Evolutionary conservation across 1,140 invertebrate genomes (phyloP), one percentile per base, ranked within the genome.

Genomic region (Helicorthomorpha holstii): DNA sequence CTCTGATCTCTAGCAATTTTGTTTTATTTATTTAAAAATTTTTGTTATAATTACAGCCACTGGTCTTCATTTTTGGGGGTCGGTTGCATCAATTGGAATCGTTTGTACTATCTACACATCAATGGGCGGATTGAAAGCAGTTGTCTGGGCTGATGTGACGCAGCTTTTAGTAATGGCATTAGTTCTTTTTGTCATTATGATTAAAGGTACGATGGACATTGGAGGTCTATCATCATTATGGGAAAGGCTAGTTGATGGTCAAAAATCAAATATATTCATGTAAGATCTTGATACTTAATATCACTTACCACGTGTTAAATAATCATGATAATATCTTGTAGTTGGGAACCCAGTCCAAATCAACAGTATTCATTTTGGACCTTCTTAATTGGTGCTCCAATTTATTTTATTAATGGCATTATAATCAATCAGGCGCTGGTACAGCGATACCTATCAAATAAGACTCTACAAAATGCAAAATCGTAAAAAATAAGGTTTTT

Each of bases 261-360:
- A 70, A 3, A 71, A 85, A 57, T 74, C 86, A 7, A 62, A 84
- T 51, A 77, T 85, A 57, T 72, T 75, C 27, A 80, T 79, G 79
- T 82, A 71, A 67, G 66, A 67, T 41, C 12, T 41, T 19, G 12
- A 12, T 19, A 41, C 38, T 12, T 41, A 12, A 12, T 41, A 12
- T 12, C 38, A 41, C 19, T 12, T 41, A 19, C 38, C 12, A 12
- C 19, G 19, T 12, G 19, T 41, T 41, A 19, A 41, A 41, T 41
- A 41, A 12, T 19, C 12, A 41, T 41, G 19, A 19, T 41, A 12
- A 41, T 41, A 12, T 41, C 19, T 12, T 41, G 12, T 41, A 41
- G 38, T 19, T 41, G 12, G 19, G 19, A 12, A 12, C 38, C 38
- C 12, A 19, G 19, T 12, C 38, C 38, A 41, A 41, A 12, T 41